These are phyloP conservation scores for Drosophila formosana DNA, from an alignment of 2,888 invertebrate genomes.

Conservation along the genomic window DNA sequence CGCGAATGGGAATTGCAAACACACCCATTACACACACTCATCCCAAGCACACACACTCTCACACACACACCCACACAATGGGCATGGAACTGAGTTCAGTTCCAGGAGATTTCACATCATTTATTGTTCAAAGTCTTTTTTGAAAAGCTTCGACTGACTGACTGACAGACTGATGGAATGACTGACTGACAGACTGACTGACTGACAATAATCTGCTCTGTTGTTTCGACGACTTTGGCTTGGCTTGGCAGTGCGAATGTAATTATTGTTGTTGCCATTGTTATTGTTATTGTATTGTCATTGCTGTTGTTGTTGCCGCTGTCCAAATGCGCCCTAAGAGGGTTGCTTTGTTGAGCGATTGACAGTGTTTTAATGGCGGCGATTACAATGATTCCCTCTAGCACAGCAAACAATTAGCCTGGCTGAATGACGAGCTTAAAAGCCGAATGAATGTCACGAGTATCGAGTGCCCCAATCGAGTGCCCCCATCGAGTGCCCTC, in stretches of 20 bases:
- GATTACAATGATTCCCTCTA: slow-evolving; percentile 63
- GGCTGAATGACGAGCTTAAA: slow-evolving; percentile 41
- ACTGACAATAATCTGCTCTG: slow-evolving; percentile 69
- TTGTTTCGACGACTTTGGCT: slow-evolving; percentile 53
- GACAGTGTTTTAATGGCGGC: slow-evolving; percentile 72
- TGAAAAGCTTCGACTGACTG: slow-evolving; percentile 55
- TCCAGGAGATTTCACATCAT: slow-evolving; percentile 73
- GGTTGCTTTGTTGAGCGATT: slow-evolving; percentile 54
- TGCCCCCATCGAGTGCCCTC: slow-evolving; percentile 9
- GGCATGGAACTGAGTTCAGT: slow-evolving; percentile 31
- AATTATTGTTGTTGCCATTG: slow-evolving; percentile 53
- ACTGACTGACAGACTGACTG: slow-evolving; percentile 27
- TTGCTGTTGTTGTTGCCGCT: slow-evolving; percentile 28
- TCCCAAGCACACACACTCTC: slow-evolving; percentile 5
- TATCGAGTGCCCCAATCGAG: slow-evolving; percentile 36
- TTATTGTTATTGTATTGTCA: slow-evolving; percentile 25
- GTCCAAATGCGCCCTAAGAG: slow-evolving; percentile 44
- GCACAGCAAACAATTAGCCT: slow-evolving; percentile 62
- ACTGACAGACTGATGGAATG: slow-evolving; percentile 66
- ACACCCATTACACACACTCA: slow-evolving; percentile 4
- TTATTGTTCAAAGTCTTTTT: slow-evolving; percentile 70
- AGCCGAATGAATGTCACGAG: slow-evolving; percentile 41
- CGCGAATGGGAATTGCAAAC: slow-evolving; percentile 43
- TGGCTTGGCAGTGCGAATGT: slow-evolving; percentile 49
- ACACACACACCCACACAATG: slow-evolving; percentile 14